phyloP scores from a whole-genome alignment of 1,140 invertebrate genomes.

The Bradynema listronoti region DNA sequence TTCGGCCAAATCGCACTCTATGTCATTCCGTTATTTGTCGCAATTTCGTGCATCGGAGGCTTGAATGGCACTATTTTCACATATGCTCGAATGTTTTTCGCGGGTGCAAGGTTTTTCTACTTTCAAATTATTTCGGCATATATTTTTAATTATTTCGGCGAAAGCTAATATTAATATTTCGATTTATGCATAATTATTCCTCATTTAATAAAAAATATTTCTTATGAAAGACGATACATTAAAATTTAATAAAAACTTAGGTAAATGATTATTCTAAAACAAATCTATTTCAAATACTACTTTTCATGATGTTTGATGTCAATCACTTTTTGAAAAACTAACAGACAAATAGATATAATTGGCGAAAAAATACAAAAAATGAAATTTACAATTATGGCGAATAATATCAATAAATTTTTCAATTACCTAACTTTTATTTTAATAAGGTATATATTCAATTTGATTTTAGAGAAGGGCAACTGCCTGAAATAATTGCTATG shows the following conservation, averaged over 20 bases:
- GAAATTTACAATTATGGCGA: not conserved
- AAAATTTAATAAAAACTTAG: not conserved
- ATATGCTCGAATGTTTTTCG: constrained; percentile 55
- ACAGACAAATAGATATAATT: not conserved
- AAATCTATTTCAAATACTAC: not conserved
- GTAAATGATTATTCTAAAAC: constrained; percentile 3
- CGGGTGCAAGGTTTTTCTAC: constrained; percentile 48
- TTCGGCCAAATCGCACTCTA: constrained; percentile 29
- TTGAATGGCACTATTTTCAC: constrained; percentile 50
- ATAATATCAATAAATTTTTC: not conserved
- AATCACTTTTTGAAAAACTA: not conserved
- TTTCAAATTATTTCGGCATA: too few relatives aligned
- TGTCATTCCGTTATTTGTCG: constrained; percentile 54
- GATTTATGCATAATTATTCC: too few relatives aligned
- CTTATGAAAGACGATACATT: too few relatives aligned
- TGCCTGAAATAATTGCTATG: constrained; percentile 56
- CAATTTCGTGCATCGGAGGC: constrained; percentile 44
- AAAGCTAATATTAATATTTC: too few relatives aligned
- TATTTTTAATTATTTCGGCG: too few relatives aligned
- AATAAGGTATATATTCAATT: not conserved
- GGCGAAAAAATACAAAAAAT: not conserved
- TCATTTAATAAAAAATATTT: too few relatives aligned
- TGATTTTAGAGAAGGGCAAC: constrained; percentile 39
- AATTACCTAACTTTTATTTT: not conserved
- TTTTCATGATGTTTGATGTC: not conserved